Percentiles rank a stretch among this genome's conserved stretches.
Conservation (phyloP, 2,113 vertebrate genomes). For the Phyllostomus hastatus region DNA sequence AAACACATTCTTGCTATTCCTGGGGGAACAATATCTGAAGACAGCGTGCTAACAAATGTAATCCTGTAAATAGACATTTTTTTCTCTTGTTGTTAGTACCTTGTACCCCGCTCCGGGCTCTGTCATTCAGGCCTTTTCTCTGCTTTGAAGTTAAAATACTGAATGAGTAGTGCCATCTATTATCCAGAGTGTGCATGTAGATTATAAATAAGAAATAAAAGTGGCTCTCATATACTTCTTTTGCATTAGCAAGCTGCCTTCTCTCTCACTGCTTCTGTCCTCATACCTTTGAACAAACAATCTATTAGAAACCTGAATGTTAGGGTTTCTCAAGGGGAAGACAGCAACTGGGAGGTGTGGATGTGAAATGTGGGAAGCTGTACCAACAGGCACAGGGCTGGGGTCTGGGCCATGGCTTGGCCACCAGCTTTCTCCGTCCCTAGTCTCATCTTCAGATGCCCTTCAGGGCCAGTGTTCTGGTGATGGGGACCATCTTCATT, state of each 20-base stretch:
- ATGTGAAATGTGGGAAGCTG: slow-evolving; percentile 74
- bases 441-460: slow-evolving; percentile 89
- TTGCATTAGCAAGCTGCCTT: slow-evolving; percentile 86
- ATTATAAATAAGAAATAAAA: slow-evolving; percentile 96
- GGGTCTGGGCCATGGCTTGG: slow-evolving; percentile 80
- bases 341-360: slow-evolving; percentile 66
- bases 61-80: slow-evolving; percentile 87
- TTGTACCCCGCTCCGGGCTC: slow-evolving; percentile 83
- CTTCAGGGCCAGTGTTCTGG: slow-evolving; percentile 86
- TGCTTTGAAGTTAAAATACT: slow-evolving; percentile 84
- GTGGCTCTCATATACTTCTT: slow-evolving; percentile 88
- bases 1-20: slow-evolving; percentile 82
- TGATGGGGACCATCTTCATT: slow-evolving; percentile 87
- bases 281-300: slow-evolving; percentile 75
- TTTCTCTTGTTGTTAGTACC: slow-evolving; percentile 83
- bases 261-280: slow-evolving; percentile 78
- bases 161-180: slow-evolving; percentile 88
- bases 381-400: slow-evolving; percentile 84
- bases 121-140: slow-evolving; percentile 83
- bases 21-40: slow-evolving; percentile 86
- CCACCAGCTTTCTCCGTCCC: slow-evolving; percentile 84
- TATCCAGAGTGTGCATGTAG: slow-evolving; percentile 83
- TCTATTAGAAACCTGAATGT: slow-evolving; percentile 73
- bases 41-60: slow-evolving; percentile 87
- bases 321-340: slow-evolving; percentile 70